Evolutionary conservation across 2,113 vertebrate genomes (phyloP), one percentile per base, ranked within the genome.

Genomic region (Pardalotus punctatus): DNA sequence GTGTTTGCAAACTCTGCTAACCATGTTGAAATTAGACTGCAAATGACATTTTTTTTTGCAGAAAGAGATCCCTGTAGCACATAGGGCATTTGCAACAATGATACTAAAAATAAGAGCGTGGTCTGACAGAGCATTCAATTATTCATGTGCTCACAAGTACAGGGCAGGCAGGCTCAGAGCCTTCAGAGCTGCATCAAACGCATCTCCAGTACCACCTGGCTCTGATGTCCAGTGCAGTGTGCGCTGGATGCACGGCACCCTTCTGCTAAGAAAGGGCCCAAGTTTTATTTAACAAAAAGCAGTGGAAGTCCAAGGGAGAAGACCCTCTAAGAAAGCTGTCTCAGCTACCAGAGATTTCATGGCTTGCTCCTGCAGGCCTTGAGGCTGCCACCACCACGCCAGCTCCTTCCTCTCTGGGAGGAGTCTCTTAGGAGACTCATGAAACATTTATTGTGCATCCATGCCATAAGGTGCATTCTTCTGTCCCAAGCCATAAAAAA

Each of bases 401-500:
- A 87, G 31, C 48, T 60, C 35, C 53, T 81, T 81, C 51, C 31
- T 78, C 78, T 50, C 45, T 33, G 48, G 48, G 16, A 81, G 10
- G 36, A 7, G 8, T 48, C 62, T 58, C 16, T 72, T 29, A 53
- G 38, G 80, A 81, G 53, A 29, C 45, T 81, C 53, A 72, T 93
- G 66, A 90, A 96, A 91, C 13, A 87, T 89, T 94, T 65, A 94
- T 45, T 89, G 78, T 79, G 40, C 45, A 67, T 81, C 93, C 57
- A 4, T 84, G 73, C 72, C 77, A 42, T n/a, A 11, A n/a, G 24
- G n/a, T 72, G 61, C 57, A 25, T 43, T 81, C 61, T 85, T 69
- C 70, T 65, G 33, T 89, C 78, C 72, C 57, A 61, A 40, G 35
- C 57, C 74, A 84, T 89, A 43, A 95, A 93, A 95, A 89, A 89